These are phyloP conservation scores for Tragelaphus eurycerus DNA, from an alignment of 2,797 vertebrate genomes.

Conservation along the genomic window DNA sequence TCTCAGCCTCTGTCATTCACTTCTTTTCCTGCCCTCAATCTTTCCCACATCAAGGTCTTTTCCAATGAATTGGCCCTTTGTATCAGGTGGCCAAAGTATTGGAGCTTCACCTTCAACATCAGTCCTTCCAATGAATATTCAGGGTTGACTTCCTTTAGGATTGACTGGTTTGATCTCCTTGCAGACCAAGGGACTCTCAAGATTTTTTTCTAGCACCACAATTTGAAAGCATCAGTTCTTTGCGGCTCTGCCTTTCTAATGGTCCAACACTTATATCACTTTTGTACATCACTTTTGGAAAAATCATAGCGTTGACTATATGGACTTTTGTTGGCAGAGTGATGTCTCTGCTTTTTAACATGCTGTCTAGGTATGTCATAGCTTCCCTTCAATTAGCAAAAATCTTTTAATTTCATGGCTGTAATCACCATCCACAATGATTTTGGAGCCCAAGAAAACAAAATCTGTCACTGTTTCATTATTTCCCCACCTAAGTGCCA, in stretches of 20 bases:
- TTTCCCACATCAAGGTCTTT: neutral
- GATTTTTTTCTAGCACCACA: neutral
- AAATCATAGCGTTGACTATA: neutral
- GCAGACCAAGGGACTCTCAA: neutral
- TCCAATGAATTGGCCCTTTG: neutral
- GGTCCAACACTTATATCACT: neutral
- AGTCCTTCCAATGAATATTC: neutral
- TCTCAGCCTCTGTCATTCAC: neutral
- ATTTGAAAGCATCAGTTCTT: neutral
- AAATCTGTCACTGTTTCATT: neutral
- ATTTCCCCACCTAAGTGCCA: neutral
- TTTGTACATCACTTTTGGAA: neutral
- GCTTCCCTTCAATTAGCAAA: too few species aligned
- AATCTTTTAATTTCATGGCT: too few species aligned
- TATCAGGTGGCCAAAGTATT: neutral
- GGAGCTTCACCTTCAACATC: neutral
- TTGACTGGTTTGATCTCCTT: neutral
- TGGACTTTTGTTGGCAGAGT: neutral
- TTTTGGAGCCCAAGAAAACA: too few species aligned
- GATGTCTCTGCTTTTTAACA: neutral
- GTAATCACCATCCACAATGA: too few species aligned
- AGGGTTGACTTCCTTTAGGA: neutral
- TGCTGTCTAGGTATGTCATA: too few species aligned
- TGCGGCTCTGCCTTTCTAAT: accelerated
- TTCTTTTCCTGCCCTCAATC: neutral